These are phyloP conservation scores for Dicaeum eximium DNA, from an alignment of 2,113 vertebrate genomes.

Conservation along the genomic window DNA sequence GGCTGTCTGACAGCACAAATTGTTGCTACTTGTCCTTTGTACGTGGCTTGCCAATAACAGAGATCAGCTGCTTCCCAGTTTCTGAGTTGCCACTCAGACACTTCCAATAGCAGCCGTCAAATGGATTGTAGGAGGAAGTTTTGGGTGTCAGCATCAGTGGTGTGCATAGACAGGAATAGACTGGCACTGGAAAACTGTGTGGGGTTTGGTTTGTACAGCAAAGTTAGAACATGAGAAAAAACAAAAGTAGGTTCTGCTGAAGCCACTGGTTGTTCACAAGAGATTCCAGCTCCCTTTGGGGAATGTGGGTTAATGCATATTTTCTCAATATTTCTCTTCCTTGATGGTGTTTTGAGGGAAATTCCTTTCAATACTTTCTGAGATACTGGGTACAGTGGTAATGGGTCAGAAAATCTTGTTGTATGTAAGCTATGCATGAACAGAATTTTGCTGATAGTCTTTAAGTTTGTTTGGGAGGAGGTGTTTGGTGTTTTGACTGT, in stretches of 20 bases:
- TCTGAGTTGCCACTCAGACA: background rate
- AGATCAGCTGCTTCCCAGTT: background rate
- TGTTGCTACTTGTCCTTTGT: background rate
- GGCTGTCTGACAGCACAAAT: background rate
- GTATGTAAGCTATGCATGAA: background rate
- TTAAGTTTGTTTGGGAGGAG: background rate
- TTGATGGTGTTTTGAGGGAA: background rate
- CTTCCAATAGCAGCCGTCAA: background rate
- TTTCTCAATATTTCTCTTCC: background rate
- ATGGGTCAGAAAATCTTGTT: background rate
- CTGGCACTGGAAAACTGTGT: background rate
- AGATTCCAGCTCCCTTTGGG: background rate
- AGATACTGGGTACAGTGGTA: background rate
- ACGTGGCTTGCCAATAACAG: rapidly evolving
- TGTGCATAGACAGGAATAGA: background rate
- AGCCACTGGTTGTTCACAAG: background rate
- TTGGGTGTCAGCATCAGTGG: background rate
- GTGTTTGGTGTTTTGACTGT: background rate
- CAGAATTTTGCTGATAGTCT: background rate
- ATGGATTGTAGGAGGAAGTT: background rate
- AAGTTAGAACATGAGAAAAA: background rate
- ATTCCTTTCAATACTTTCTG: background rate
- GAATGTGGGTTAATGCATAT: background rate
- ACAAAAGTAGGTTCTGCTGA: background rate
- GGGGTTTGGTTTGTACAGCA: background rate